Evolutionary conservation across 2,113 vertebrate species (phyloP).

Genomic region (Geococcyx californianus): DNA sequence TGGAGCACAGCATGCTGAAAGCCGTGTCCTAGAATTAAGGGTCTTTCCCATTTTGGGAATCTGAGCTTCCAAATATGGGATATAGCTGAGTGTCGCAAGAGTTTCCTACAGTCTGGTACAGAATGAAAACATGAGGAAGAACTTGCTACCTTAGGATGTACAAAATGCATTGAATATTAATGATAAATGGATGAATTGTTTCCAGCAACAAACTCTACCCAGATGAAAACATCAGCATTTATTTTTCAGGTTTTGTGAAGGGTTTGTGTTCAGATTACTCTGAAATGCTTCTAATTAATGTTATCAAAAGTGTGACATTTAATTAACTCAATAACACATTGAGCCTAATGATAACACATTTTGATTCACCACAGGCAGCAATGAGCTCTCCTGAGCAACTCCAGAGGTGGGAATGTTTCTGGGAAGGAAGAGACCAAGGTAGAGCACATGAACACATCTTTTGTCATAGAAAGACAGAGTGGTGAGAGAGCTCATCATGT

Average conservation of each 20-base stretch:
- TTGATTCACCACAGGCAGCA: constrained; percentile 39
- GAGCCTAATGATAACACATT: constrained; percentile 73
- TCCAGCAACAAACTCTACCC: not conserved
- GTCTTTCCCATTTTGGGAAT: not conserved
- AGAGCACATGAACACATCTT: not conserved
- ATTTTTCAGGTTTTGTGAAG: constrained; percentile 24
- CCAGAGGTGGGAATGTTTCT: not conserved
- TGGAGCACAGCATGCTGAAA: not conserved
- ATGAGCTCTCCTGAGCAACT: constrained; percentile 55
- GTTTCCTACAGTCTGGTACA: not conserved
- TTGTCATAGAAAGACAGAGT: not conserved
- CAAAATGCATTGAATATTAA: not conserved
- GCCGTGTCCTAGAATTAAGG: not conserved
- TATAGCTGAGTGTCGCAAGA: not conserved
- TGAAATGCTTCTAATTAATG: constrained; percentile 71
- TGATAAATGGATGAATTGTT: not conserved
- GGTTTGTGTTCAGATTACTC: constrained; percentile 25
- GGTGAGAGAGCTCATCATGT: not conserved
- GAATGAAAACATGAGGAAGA: not conserved
- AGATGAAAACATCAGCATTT: not conserved
- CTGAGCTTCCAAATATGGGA: not conserved
- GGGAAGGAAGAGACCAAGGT: not conserved
- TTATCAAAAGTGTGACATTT: constrained; percentile 77
- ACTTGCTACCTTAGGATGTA: not conserved
- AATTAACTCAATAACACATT: constrained; percentile 76